Base-by-base conservation (phyloP, 2,888 invertebrate species). In the Sminthurinus aureus region DNA sequence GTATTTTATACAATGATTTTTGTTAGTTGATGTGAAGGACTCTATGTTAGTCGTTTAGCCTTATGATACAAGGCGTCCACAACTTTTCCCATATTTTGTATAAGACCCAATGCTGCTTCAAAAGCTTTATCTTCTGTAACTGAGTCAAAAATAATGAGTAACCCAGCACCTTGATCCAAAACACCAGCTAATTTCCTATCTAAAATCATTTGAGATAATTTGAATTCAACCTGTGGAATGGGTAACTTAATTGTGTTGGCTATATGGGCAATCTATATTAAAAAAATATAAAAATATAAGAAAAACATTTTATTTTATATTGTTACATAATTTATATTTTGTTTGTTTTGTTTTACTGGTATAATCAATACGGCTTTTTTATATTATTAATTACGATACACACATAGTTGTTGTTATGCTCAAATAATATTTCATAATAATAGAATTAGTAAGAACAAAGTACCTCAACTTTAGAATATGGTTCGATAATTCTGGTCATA, bases 61-160 rank as follows among this genome's bases (percentile, higher is more conserved):
- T 98, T 98, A 93, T 98, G 97, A 92, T 99, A 99, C 89, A 99
- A 93, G 81, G 98, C 97, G 91, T 99, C 99, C 89, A 99, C 98
- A 90, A 99, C 99, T 93, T 98, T 98, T 89, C 98, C 98, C 98
- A 99, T 98, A 91, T 96, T 98, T 91, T 98, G 98, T 91, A 99
- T 97, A 85, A 98, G 98, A 91, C 98, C 98, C 90, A 99, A 92
- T 83, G 98, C 97, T 90, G 96, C 96, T 92, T 98, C 98, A 90
- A 99, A 99, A 24, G 99, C 99, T 91, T 97, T 97, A 91, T 99
- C 99, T 84, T 96, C 94, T 76, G 95, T 94, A 84, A 95, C 95
- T 90, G 98, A 97, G 90, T 99, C 99, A 91, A 98, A 99, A 69
- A 99, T 97, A 89, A 99, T 97, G 86, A 99, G 92, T 81, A 99